These are phyloP conservation scores for Phenganax stokvisi DNA, from an alignment of 92 coral and sea anemone species.

Conservation along the genomic window DNA sequence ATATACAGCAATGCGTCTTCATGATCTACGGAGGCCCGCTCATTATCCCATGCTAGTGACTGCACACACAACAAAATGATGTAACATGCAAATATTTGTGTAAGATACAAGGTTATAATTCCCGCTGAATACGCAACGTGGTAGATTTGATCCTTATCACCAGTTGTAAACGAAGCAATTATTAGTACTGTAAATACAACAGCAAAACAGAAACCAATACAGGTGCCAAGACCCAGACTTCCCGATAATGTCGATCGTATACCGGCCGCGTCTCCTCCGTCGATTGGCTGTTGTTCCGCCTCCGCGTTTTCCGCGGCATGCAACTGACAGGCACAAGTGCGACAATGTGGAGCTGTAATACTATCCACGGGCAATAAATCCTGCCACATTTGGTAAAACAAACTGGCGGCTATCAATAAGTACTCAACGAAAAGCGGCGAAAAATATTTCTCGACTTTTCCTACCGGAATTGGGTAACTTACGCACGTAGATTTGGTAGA, in stretches of 20 bases:
- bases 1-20: slow-evolving; percentile 21
- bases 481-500: background rate
- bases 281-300: background rate
- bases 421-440: slow-evolving; percentile 20
- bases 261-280: background rate
- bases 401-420: slow-evolving; percentile 4
- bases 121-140: background rate
- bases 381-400: slow-evolving; percentile 20
- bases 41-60: background rate
- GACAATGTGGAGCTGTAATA: background rate
- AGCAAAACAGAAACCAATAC: background rate
- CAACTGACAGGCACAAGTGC: background rate
- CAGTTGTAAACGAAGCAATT: background rate
- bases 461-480: background rate
- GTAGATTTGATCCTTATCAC: background rate
- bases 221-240: background rate
- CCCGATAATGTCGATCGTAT: background rate
- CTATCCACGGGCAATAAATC: background rate
- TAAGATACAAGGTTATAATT: background rate
- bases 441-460: background rate
- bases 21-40: slow-evolving; percentile 10
- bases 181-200: background rate
- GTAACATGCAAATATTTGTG: slow-evolving; percentile 9
- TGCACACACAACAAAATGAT: background rate
- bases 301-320: background rate